phyloP scores from a whole-genome alignment of 2,113 vertebrate genomes.

The Heteronetta atricapilla region DNA sequence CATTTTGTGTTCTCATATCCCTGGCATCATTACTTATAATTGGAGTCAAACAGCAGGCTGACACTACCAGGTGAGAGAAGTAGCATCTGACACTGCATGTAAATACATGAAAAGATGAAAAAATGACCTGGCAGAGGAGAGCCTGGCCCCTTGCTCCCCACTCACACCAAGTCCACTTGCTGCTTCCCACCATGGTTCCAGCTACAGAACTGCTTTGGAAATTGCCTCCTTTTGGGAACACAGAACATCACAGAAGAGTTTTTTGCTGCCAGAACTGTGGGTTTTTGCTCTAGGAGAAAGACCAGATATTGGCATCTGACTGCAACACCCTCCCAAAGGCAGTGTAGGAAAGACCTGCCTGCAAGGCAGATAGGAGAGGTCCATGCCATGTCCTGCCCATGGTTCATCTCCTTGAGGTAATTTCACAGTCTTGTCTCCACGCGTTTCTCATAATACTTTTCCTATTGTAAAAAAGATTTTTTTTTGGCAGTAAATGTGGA shows the following conservation, averaged over 20 bases:
- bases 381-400: rapidly evolving
- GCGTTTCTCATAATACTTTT: neutral
- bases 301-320: neutral
- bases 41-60: neutral
- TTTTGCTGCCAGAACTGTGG: neutral
- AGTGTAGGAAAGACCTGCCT: neutral
- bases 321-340: rapidly evolving
- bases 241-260: neutral
- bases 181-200: neutral
- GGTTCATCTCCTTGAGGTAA: neutral
- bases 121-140: neutral
- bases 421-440: neutral
- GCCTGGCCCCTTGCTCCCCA: neutral
- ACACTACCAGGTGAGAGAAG: neutral
- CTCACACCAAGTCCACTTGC: rapidly evolving
- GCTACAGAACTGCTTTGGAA: neutral
- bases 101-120: neutral
- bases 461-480: neutral
- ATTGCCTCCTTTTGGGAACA: neutral
- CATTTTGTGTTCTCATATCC: neutral
- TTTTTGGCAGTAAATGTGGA: neutral
- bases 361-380: neutral
- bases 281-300: neutral
- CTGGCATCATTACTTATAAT: neutral
- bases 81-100: neutral